These are phyloP conservation scores for Eublepharis macularius DNA, from an alignment of 2,113 vertebrate species.

Conservation along the genomic window DNA sequence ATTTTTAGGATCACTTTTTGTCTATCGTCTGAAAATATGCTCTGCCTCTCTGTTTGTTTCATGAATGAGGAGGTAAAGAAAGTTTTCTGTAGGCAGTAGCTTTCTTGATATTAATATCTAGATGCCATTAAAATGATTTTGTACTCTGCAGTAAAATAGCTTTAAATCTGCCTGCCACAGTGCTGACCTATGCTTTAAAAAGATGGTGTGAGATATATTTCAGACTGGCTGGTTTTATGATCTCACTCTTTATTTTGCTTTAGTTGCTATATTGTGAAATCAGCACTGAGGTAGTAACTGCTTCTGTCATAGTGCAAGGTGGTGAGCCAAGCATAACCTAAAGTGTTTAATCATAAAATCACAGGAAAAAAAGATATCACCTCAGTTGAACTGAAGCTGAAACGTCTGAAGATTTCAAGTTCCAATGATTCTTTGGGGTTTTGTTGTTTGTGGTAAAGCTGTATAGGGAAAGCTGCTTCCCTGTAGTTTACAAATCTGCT, in stretches of 20 bases:
- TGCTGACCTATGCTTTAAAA: constrained; percentile 8
- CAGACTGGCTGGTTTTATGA: background rate
- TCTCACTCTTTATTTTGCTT: background rate
- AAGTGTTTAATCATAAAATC: background rate
- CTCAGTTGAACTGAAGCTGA: background rate
- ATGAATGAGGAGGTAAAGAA: no score
- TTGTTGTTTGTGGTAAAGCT: constrained; percentile 1
- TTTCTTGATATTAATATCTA: background rate
- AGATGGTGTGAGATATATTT: background rate
- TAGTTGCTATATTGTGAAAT: constrained; percentile 1
- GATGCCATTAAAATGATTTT: background rate
- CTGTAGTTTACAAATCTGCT: background rate
- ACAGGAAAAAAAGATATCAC: background rate
- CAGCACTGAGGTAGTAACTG: background rate
- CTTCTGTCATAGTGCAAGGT: background rate
- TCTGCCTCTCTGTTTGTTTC: no score
- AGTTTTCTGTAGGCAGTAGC: no score
- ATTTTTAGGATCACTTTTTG: no score
- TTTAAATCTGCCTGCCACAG: constrained; percentile 6
- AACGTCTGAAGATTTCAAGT: background rate
- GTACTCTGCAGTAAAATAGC: constrained; percentile 22
- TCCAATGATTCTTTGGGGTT: background rate
- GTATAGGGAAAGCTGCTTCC: background rate
- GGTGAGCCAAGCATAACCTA: background rate
- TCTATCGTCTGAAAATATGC: no score